Evolutionary conservation across 2,797 vertebrate species (phyloP), one percentile per base, ranked within the genome.

Genomic region (Pteronotus mesoamericanus): DNA sequence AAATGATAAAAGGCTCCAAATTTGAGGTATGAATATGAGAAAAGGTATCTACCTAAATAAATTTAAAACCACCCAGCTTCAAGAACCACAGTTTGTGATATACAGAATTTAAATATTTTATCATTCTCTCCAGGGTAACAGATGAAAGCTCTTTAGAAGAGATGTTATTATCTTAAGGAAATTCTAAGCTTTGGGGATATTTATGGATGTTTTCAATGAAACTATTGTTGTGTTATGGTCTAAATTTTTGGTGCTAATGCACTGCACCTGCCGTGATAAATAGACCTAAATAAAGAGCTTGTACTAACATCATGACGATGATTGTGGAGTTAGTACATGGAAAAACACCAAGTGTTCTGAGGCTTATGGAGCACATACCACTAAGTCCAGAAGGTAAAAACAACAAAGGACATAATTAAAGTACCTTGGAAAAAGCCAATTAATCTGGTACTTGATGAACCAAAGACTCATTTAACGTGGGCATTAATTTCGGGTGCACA

Each of bases 141-240:
- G 94, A 97, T 97, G 96, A 98, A 98, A 98, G 97, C 82, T 82
- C 95, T 98, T 98, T 97, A 98, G 96, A 93, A 86, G n/a, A 87
- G 96, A 97, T 68, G 72, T 69, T 93, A 96, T 86, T 92, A 94
- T 98, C 98, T 97, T 92, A 97, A 96, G 91, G 96, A 98, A 95
- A 97, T 94, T 97, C 96, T 97, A 92, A 96, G 95, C 96, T 98
- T 98, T 98, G 97, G 3, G 94, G 96, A 97, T 96, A 96, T 95
- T 98, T 98, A 97, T 94, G 88, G 95, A 97, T 97, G 93, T 96
- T 97, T 87, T 89, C 53, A 97, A 85, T 84, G n/a, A 97, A 98
- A 95, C 94, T 94, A 96, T 89, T 91, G 87, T 64, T 94, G 46
- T 42, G 87, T 91, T 97, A 97, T 29, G 92, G 95, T 94, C 79